Conservation (phyloP, 2,113 vertebrate species). For the Podarcis raffonei region DNA sequence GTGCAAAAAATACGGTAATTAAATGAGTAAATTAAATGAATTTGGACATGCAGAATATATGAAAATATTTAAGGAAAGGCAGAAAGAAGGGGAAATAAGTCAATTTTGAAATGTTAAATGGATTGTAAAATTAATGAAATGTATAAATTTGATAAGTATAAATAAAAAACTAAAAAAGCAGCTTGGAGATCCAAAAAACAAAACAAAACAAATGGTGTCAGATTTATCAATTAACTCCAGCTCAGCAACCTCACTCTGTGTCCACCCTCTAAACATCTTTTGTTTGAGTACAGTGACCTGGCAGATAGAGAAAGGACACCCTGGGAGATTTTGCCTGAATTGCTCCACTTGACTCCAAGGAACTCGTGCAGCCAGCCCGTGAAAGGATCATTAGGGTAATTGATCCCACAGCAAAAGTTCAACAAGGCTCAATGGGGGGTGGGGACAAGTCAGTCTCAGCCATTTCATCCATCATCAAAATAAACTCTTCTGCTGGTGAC, state of each 20-base stretch:
- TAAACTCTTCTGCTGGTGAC: not conserved
- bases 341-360: not conserved
- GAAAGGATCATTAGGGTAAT: not conserved
- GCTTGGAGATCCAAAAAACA: too few relatives aligned
- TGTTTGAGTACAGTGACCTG: not conserved
- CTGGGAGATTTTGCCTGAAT: not conserved
- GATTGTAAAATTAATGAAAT: too few relatives aligned
- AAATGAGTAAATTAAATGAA: too few relatives aligned
- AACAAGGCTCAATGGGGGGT: not conserved
- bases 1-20: too few relatives aligned
- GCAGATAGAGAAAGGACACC: not conserved
- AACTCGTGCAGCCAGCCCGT: not conserved
- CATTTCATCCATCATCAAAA: not conserved
- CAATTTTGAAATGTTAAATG: too few relatives aligned
- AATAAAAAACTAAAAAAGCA: too few relatives aligned
- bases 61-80: too few relatives aligned
- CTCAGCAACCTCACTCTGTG: not conserved
- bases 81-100: too few relatives aligned
- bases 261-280: not conserved
- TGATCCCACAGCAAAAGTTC: not conserved
- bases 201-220: not conserved
- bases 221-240: not conserved
- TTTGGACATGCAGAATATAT: too few relatives aligned
- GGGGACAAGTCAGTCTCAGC: too few relatives aligned
- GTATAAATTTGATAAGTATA: too few relatives aligned